phyloP scores from a whole-genome alignment of 2,113 vertebrate genomes.

The Anguilla japonica region DNA sequence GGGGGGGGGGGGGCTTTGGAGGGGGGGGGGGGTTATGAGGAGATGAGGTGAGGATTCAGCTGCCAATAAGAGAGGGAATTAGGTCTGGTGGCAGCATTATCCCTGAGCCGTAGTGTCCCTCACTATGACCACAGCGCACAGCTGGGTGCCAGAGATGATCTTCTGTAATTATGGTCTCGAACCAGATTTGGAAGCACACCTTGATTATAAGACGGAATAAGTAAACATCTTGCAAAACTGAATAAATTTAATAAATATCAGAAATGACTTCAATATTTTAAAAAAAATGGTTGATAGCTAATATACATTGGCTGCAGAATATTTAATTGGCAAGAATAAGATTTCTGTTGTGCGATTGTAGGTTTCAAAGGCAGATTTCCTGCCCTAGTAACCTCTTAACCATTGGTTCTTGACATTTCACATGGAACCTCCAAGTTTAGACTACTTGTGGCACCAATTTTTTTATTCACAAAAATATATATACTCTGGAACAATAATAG shows the following conservation, averaged over 20 bases:
- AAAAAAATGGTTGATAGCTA: not conserved
- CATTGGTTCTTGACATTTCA: not conserved
- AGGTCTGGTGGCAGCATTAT: not conserved
- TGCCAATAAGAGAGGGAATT: not conserved
- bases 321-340: not conserved
- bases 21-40: too few species aligned
- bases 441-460: too few species aligned
- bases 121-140: not conserved
- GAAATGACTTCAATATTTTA: not conserved
- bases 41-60: not conserved
- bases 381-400: not conserved
- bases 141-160: not conserved
- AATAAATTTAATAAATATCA: too few species aligned
- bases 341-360: not conserved
- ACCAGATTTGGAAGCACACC: not conserved
- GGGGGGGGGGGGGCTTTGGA: too few species aligned
- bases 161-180: slow-evolving; percentile 7
- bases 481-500: too few species aligned
- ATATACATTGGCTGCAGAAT: not conserved
- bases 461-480: too few species aligned
- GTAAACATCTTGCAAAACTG: not conserved
- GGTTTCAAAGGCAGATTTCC: not conserved
- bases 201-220: not conserved
- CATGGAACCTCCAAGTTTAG: not conserved
- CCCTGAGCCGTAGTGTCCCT: not conserved